phyloP scores from a whole-genome alignment of 2,113 vertebrate genomes.

The Eublepharis macularius region DNA sequence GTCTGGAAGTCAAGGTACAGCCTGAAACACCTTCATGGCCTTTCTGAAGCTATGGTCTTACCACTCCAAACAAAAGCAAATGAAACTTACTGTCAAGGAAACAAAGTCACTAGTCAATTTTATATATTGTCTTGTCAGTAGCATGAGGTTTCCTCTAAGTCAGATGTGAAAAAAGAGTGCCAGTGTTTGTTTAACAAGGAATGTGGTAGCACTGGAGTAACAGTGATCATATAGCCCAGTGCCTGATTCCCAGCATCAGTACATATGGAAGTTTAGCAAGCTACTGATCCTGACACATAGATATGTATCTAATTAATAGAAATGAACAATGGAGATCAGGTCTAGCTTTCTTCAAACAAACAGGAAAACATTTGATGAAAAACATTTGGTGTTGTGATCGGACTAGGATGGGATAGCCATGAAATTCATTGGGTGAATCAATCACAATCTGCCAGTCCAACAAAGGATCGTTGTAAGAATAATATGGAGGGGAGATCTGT shows the following conservation, averaged over 20 bases:
- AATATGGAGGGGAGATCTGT: too few relatives aligned
- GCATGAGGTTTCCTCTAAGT: not conserved
- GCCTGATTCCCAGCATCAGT: not conserved
- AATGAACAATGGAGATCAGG: not conserved
- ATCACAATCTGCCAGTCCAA: too few relatives aligned
- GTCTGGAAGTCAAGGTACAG: not conserved
- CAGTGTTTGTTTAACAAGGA: not conserved
- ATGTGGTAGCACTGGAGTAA: not conserved
- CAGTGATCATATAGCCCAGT: not conserved
- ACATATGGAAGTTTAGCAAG: not conserved
- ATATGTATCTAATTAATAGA: not conserved
- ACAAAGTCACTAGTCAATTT: not conserved
- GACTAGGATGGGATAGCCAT: not conserved
- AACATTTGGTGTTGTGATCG: not conserved
- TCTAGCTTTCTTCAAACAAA: not conserved
- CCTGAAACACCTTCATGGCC: not conserved
- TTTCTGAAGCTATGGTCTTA: not conserved
- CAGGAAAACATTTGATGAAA: not conserved
- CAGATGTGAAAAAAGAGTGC: not conserved
- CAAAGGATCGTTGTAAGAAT: too few relatives aligned
- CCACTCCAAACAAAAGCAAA: not conserved
- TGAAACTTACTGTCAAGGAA: not conserved
- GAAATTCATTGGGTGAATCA: slow-evolving; percentile 5
- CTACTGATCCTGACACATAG: not conserved
- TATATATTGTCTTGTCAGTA: not conserved